Evolutionary conservation across 2,888 invertebrate species (phyloP).

Genomic region (Steinernema hermaphroditum): DNA sequence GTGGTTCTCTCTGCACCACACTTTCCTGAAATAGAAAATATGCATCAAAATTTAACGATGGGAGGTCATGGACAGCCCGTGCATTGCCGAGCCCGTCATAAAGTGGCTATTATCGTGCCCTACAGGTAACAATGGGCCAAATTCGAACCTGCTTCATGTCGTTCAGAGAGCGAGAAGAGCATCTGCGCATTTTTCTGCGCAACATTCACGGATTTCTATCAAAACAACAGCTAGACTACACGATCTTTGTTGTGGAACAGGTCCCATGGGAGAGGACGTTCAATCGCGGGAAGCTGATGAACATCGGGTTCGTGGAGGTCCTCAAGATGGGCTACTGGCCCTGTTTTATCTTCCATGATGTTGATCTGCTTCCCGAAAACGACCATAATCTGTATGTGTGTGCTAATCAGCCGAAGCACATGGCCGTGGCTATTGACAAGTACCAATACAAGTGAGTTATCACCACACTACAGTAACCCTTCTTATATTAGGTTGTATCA

Average conservation of each 20-base stretch:
- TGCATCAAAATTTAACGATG: constrained; percentile 74
- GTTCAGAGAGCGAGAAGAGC: constrained; percentile 57
- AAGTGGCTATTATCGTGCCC: constrained; percentile 84
- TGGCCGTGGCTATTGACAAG: constrained; percentile 66
- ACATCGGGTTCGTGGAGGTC: constrained; percentile 90
- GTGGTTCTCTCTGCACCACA: constrained; percentile 68
- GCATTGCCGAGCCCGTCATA: constrained; percentile 73
- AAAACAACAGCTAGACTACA: constrained; percentile 89
- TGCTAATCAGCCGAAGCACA: constrained; percentile 66
- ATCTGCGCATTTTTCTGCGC: constrained; percentile 76
- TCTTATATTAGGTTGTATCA: constrained; percentile 83
- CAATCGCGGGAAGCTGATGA: constrained; percentile 93
- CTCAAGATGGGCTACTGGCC: constrained; percentile 72
- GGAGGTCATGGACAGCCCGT: constrained; percentile 83
- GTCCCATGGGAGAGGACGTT: constrained; percentile 71
- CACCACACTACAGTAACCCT: constrained; percentile 34
- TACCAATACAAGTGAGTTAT: constrained; percentile 62
- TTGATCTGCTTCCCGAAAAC: constrained; percentile 67
- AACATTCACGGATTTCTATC: constrained; percentile 90
- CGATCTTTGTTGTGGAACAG: constrained; percentile 90
- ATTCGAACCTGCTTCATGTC: constrained; percentile 70
- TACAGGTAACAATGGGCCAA: constrained; percentile 78
- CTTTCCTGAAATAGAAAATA: constrained; percentile 71
- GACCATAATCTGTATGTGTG: constrained; percentile 67
- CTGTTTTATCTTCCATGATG: constrained; percentile 68